These are phyloP conservation scores for Eupelmus urozonus DNA, from an alignment of 2,888 invertebrate genomes.

Conservation along the genomic window DNA sequence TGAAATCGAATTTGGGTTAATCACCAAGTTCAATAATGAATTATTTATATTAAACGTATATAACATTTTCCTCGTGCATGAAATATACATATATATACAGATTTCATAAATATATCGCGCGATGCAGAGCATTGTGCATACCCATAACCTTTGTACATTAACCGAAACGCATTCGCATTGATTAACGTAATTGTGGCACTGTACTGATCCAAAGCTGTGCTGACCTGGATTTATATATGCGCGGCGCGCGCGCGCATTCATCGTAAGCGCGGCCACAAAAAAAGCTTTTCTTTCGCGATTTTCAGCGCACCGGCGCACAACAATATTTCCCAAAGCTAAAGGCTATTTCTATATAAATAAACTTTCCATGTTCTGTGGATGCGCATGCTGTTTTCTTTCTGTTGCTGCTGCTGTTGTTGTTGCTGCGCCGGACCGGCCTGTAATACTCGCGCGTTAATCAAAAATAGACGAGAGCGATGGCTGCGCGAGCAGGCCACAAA, in stretches of 20 bases:
- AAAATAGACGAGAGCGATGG: no score
- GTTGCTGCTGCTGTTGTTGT: no score
- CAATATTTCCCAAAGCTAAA: background rate
- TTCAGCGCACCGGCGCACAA: background rate
- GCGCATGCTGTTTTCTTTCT: background rate
- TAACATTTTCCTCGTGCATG: background rate
- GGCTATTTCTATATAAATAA: no score
- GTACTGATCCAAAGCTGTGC: no score
- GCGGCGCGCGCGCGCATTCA: background rate
- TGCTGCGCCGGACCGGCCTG: no score
- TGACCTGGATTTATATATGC: background rate
- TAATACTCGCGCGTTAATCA: no score
- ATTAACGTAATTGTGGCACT: constrained; percentile 13
- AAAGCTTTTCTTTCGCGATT: background rate
- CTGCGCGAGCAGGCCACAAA: no score
- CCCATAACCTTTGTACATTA: background rate
- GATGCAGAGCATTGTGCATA: no score
- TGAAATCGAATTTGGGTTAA: constrained; percentile 18
- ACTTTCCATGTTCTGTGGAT: background rate
- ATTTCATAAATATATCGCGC: background rate
- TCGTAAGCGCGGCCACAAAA: background rate
- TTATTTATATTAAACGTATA: constrained; percentile 17
- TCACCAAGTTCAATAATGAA: constrained; percentile 11
- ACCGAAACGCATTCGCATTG: constrained; percentile 7
- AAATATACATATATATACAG: background rate